Conservation (phyloP, 2,888 invertebrate genomes). For the Miltochrista miniata region DNA sequence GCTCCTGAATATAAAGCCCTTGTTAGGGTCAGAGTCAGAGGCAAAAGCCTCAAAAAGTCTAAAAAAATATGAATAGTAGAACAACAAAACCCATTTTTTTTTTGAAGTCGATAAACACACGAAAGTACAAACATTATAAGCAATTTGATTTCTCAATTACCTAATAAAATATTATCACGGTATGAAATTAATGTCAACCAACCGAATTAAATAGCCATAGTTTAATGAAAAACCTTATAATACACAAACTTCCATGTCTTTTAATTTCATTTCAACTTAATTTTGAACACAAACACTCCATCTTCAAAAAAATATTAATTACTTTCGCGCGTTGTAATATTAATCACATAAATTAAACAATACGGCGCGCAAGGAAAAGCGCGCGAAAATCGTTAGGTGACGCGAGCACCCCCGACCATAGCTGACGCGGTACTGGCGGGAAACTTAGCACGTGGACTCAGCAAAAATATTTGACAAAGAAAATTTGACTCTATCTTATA, state of each 20-base stretch:
- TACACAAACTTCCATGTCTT: not conserved
- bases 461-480: constrained; percentile 7
- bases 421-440: constrained; percentile 62
- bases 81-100: too few species aligned
- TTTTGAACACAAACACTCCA: constrained; percentile 10
- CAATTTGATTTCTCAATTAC: too few species aligned
- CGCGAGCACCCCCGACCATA: constrained; percentile 53
- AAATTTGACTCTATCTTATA: constrained; percentile 17
- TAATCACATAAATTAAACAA: constrained; percentile 15
- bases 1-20: too few species aligned
- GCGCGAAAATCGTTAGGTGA: constrained; percentile 39
- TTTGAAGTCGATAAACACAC: too few species aligned
- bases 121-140: too few species aligned
- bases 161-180: too few species aligned
- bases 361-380: constrained; percentile 35
- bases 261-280: not conserved
- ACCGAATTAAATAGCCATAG: not conserved
- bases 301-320: constrained; percentile 8
- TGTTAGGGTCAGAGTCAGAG: too few species aligned
- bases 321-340: constrained; percentile 7
- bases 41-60: too few species aligned
- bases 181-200: not conserved
- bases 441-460: constrained; percentile 59
- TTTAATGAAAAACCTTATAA: not conserved
- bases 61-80: too few species aligned